phyloP scores from a whole-genome alignment of 2,888 invertebrate species.

The Drosophila maculinotata region DNA sequence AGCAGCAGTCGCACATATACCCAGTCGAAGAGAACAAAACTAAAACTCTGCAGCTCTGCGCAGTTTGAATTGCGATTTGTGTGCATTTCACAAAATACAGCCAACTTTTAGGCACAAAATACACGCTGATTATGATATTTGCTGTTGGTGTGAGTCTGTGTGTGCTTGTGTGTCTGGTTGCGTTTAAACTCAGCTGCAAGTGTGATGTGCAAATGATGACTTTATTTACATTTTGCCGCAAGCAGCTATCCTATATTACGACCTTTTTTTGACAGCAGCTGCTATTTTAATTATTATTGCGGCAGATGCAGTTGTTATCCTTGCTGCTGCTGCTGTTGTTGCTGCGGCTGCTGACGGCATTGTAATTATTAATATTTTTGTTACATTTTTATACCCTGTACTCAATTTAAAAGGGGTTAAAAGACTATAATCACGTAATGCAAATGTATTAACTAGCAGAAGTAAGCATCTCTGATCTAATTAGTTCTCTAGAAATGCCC shows the following conservation, averaged over 20 bases:
- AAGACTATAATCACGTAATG: no score
- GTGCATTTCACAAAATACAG: constrained; percentile 46
- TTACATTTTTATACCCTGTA: constrained; percentile 2
- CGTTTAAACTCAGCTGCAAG: constrained; percentile 41
- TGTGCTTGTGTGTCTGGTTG: constrained; percentile 7
- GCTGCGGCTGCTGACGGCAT: background rate
- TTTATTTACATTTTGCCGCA: constrained; percentile 36
- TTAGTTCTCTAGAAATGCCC: no score
- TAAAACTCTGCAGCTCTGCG: constrained; percentile 24
- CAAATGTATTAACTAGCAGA: no score
- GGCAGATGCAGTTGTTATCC: constrained; percentile 6
- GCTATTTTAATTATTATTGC: constrained; percentile 64
- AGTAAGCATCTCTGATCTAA: no score
- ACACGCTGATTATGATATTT: constrained; percentile 59
- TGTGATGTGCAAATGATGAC: constrained; percentile 45
- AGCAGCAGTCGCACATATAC: constrained; percentile 8
- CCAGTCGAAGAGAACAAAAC: background rate
- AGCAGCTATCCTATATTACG: constrained; percentile 37
- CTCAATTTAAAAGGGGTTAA: no score
- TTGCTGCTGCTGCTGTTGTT: background rate
- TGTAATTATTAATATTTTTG: constrained; percentile 7
- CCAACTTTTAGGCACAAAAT: constrained; percentile 69
- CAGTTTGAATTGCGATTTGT: constrained; percentile 37
- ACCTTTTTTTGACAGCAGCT: constrained; percentile 37
- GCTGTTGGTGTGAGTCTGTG: background rate